Evolutionary conservation across 2,113 vertebrate genomes (phyloP), one percentile per base, ranked within the genome.

Genomic region (Anolis carolinensis): DNA sequence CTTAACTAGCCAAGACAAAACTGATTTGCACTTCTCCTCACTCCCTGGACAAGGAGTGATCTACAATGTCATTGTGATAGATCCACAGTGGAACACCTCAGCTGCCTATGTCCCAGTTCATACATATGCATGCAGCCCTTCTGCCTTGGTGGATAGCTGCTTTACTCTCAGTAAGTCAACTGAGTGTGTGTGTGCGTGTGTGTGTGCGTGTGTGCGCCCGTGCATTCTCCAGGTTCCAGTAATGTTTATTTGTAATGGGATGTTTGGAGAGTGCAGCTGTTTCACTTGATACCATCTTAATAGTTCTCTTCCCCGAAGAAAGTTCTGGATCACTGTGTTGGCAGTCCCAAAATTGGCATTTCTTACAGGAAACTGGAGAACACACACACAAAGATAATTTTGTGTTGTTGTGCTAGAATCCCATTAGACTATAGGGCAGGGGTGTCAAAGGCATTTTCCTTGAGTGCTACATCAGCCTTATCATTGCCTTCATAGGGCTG

Each of bases 101-200:
- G 96, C 98, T 65, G 97, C 98, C 0, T 99, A 99, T 18, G 65
- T 98, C 14, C 98, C 98, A 1, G 97, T 91, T 67, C 98, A 99
- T 90, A 99, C 98, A 0, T 99, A 99, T 0, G 97, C 97, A 92
- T 99, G 99, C 94, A 98, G 95, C 94, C 97, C 99, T 81, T 75
- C 91, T 9, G 95, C 96, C 36, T 70, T 82, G 0, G 88, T 97
- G 78, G 97, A 97, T 55, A 93, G 93, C 86, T 99, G 99, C 79
- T 88, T 87, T 44, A 97, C 96, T 0, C 93, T 97, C 7, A 97
- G 98, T 99, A 94, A 95, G 95, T 91, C 70, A 84, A 7, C 20
- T 32, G 44, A 73, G 32, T 34, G 23, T 10, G 34, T 68, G 27
- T 30, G 27, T 30, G 27, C 30, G 25, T 30, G 8, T 30, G 25